phyloP scores from a whole-genome alignment of 2,113 vertebrate species.

The Larimichthys polyactis region DNA sequence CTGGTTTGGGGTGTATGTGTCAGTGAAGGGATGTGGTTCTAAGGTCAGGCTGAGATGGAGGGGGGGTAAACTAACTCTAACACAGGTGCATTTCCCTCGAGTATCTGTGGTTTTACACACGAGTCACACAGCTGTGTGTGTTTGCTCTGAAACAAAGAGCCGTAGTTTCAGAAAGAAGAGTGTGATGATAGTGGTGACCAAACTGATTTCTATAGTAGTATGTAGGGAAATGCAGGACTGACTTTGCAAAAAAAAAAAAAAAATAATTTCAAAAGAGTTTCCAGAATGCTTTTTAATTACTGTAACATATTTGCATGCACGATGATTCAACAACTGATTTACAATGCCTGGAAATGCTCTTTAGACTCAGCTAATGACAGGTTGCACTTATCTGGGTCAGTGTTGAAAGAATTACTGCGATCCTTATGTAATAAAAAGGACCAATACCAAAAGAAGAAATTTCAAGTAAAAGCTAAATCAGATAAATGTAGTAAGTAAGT shows the following conservation, averaged over 20 bases:
- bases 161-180: slow-evolving; percentile 22
- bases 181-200: slow-evolving; percentile 42
- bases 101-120: slow-evolving; percentile 77
- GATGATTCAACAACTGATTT: slow-evolving; percentile 9
- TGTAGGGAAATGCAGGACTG: not conserved
- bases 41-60: slow-evolving; percentile 54
- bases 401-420: not conserved
- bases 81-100: slow-evolving; percentile 80
- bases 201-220: slow-evolving; percentile 55
- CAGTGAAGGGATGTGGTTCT: slow-evolving; percentile 73
- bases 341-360: not conserved
- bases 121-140: slow-evolving; percentile 75
- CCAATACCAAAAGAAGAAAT: too few relatives aligned
- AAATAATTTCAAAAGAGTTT: too few relatives aligned
- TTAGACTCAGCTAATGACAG: not conserved
- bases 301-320: not conserved
- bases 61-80: slow-evolving; percentile 55
- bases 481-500: too few relatives aligned
- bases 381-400: not conserved
- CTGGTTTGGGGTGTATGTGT: slow-evolving; percentile 54
- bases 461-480: not conserved
- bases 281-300: not conserved
- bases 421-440: not conserved
- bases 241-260: not conserved
- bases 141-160: slow-evolving; percentile 65